These are phyloP conservation scores for Sciurus vulgaris DNA, from an alignment of 2,797 vertebrate species.

Conservation along the genomic window DNA sequence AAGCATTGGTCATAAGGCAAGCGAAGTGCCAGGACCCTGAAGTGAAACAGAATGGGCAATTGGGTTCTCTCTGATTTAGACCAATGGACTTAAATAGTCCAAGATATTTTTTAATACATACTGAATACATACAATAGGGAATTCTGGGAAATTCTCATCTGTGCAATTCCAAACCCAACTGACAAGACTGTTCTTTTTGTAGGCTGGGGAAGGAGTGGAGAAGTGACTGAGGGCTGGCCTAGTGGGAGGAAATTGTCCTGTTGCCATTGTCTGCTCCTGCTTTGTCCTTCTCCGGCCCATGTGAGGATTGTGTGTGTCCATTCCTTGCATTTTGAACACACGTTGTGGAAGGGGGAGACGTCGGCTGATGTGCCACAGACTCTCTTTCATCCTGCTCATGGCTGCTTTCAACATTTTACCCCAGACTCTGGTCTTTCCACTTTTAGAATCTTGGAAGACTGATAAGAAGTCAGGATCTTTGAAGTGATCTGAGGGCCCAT, in stretches of 20 bases:
- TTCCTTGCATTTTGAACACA: not conserved
- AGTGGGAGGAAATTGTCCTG: not conserved
- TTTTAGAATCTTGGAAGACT: not conserved
- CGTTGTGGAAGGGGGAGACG: not conserved
- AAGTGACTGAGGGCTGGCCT: not conserved
- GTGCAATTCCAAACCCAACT: not conserved
- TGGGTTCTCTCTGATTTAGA: not conserved
- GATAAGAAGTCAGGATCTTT: not conserved
- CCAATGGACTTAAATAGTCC: not conserved
- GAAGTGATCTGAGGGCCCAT: not conserved
- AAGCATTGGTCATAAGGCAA: too few relatives aligned
- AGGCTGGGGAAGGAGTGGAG: not conserved
- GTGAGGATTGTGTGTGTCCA: fast-evolving
- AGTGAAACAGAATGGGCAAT: not conserved
- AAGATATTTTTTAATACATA: not conserved
- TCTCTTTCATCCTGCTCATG: not conserved
- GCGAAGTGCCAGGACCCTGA: not conserved
- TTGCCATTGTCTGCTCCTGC: not conserved
- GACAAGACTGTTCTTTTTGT: not conserved
- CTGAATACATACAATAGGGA: not conserved
- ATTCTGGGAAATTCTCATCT: not conserved
- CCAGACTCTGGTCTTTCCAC: not conserved
- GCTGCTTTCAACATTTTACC: not conserved
- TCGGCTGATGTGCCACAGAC: not conserved
- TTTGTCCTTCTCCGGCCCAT: not conserved